Percentiles rank a stretch among this genome's conserved stretches.
Evolutionary conservation across 2,113 vertebrate species (phyloP).

Genomic region (Tragelaphus buxtoni): DNA sequence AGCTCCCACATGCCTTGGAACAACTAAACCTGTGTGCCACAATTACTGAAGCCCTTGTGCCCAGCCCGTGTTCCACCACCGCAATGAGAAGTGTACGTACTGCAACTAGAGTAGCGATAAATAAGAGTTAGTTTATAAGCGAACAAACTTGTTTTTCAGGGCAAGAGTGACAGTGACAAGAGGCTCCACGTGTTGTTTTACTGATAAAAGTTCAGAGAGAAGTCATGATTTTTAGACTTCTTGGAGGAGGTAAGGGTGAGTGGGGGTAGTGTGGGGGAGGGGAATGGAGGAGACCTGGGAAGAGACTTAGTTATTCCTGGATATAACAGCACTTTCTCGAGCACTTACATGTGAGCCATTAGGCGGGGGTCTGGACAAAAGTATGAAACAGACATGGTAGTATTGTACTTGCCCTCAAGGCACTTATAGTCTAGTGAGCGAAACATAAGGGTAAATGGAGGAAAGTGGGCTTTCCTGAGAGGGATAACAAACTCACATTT

Average conservation of each 20-base stretch:
- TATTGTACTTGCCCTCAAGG: background rate
- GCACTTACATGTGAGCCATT: background rate
- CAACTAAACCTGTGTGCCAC: background rate
- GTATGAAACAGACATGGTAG: background rate
- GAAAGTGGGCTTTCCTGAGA: background rate
- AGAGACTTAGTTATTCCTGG: background rate
- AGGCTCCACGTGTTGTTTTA: background rate
- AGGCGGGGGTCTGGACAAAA: background rate
- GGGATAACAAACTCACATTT: background rate
- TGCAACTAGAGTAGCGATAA: background rate
- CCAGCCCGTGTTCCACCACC: background rate
- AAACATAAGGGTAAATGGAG: background rate
- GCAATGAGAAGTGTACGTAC: background rate
- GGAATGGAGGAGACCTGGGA: background rate
- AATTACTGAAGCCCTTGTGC: background rate
- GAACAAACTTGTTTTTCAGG: background rate
- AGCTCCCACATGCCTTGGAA: background rate
- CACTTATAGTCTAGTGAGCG: background rate
- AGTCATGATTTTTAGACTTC: background rate
- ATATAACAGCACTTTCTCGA: background rate
- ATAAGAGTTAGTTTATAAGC: background rate
- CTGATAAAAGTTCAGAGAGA: background rate
- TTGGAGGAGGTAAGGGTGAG: background rate
- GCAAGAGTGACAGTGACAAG: background rate
- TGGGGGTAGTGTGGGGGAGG: background rate